Conservation (phyloP, 2,797 vertebrate genomes). For the Pterois miles region DNA sequence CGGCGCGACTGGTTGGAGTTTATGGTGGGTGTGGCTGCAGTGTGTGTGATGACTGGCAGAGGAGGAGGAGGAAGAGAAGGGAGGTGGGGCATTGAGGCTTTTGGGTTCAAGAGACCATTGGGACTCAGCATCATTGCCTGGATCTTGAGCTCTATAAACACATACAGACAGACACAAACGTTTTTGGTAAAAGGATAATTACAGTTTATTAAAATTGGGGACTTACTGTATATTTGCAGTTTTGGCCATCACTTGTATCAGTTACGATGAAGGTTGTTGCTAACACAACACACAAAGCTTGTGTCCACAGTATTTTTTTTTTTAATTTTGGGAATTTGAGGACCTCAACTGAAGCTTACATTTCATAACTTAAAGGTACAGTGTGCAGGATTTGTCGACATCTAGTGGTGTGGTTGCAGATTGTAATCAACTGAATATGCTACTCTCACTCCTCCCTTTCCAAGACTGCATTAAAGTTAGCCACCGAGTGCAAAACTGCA, state of each 20-base stretch:
- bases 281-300: background rate
- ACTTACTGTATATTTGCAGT: background rate
- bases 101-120: conserved; percentile 93
- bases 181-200: background rate
- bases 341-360: background rate
- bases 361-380: background rate
- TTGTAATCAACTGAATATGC: no score
- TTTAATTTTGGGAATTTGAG: background rate
- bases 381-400: no score
- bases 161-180: background rate
- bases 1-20: conserved; percentile 88
- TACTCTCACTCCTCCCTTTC: no score
- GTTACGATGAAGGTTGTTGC: background rate
- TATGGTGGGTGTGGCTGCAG: conserved; percentile 93
- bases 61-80: conserved; percentile 43
- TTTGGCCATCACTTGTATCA: rapidly evolving
- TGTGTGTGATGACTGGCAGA: conserved; percentile 93
- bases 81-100: conserved; percentile 84
- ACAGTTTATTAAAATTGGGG: background rate
- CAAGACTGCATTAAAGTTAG: no score
- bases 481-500: no score
- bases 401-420: no score
- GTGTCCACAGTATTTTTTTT: background rate
- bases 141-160: conserved; percentile 89
- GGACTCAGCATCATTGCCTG: conserved; percentile 91